A percentile compares a stretch with the other conserved stretches of the same genome.
These are phyloP conservation scores for Aurelia sp. DNA, from an alignment of 30 jellyfish, hydroid and myxozoan species.

Conservation along the genomic window DNA sequence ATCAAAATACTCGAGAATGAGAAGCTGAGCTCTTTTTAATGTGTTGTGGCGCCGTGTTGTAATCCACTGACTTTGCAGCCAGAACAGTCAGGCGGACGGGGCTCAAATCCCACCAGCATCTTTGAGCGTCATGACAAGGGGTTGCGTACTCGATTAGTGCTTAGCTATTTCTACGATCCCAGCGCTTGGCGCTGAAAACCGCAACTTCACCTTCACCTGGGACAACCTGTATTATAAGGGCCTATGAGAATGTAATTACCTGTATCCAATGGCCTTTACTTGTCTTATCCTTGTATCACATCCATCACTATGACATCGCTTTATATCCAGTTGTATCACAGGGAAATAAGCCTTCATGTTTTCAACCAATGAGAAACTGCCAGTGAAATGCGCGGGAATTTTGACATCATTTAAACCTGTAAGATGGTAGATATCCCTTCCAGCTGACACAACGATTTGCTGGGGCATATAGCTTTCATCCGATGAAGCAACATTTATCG, in stretches of 20 bases:
- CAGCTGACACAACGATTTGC: conserved; percentile 84
- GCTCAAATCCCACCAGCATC: too few species aligned
- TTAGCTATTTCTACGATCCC: too few species aligned
- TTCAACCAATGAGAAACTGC: conserved; percentile 77
- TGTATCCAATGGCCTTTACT: conserved; percentile 96
- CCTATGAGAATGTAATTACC: conserved; percentile 42
- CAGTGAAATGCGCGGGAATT: conserved; percentile 96
- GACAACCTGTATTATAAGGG: neutral
- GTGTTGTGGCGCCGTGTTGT: too few species aligned
- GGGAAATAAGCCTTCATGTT: conserved; percentile 76
- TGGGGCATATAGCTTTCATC: conserved; percentile 98
- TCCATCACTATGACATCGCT: conserved; percentile 99
- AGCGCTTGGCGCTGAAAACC: too few species aligned
- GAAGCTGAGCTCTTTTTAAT: too few species aligned
- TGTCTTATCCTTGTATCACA: conserved; percentile 97
- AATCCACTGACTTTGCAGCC: too few species aligned
- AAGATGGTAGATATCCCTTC: conserved; percentile 73
- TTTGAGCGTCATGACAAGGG: too few species aligned
- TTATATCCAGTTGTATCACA: conserved; percentile 83
- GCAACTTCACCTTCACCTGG: too few species aligned
- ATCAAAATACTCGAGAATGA: neutral
- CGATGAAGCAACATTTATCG: conserved; percentile 84
- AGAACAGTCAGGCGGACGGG: too few species aligned
- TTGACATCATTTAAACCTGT: conserved; percentile 77
- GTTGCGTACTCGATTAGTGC: too few species aligned